Percentiles rank a stretch among this genome's conserved stretches.
Evolutionary conservation across 2,888 invertebrate genomes (phyloP).

Genomic region (Phortica magna): DNA sequence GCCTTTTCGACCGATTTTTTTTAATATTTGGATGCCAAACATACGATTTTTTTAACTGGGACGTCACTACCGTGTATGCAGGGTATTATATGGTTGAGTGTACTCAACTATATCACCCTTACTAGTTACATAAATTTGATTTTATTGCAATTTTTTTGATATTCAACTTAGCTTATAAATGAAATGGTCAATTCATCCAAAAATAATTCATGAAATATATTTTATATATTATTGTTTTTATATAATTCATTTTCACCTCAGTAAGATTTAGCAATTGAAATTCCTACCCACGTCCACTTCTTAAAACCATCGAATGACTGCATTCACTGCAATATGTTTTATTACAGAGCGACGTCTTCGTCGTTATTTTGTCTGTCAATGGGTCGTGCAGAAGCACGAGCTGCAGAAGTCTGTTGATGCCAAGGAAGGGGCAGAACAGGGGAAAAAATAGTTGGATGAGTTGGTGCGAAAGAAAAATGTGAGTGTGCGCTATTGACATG

Average conservation of each 20-base stretch:
- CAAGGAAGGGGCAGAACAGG: not conserved
- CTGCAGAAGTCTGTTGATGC: not conserved
- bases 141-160: too few relatives aligned
- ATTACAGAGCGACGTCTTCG: constrained; percentile 26
- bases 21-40: too few relatives aligned
- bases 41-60: too few relatives aligned
- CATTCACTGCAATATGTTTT: not conserved
- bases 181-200: too few relatives aligned
- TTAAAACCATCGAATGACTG: not conserved
- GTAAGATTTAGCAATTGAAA: not conserved
- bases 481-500: constrained; percentile 60
- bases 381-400: constrained; percentile 53
- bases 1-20: too few relatives aligned
- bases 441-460: not conserved
- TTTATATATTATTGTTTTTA: too few relatives aligned
- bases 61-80: too few relatives aligned
- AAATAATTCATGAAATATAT: too few relatives aligned
- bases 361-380: constrained; percentile 71
- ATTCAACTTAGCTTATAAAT: too few relatives aligned
- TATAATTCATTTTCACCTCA: not conserved
- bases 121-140: too few relatives aligned
- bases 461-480: constrained; percentile 60
- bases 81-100: too few relatives aligned
- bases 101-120: too few relatives aligned
- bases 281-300: not conserved